Evolutionary conservation across 1,140 invertebrate genomes (phyloP).

Genomic region (Bilobella aurantiaca): DNA sequence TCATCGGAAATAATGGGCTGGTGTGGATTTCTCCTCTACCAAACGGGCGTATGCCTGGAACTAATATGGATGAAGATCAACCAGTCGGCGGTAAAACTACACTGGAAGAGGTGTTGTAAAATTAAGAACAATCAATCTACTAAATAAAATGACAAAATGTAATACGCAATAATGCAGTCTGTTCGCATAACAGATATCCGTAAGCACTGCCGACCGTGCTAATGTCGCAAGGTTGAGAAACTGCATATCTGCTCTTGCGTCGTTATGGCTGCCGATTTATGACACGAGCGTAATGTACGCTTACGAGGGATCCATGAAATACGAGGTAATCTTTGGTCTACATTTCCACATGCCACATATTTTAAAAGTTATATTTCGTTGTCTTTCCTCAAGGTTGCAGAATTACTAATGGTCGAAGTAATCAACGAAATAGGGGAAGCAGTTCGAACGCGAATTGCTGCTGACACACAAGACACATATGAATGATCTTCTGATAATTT

Average conservation of each 20-base stretch:
- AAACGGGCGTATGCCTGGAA: slow-evolving; percentile 36
- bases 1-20: slow-evolving; percentile 93
- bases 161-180: background rate
- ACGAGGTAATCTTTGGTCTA: slow-evolving; percentile 51
- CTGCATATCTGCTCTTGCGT: slow-evolving; percentile 72
- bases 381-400: slow-evolving; percentile 43
- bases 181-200: slow-evolving; percentile 46
- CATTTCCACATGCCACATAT: background rate
- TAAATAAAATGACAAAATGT: background rate
- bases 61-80: slow-evolving; percentile 46
- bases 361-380: background rate
- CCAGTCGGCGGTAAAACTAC: slow-evolving; percentile 68
- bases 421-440: slow-evolving; percentile 58
- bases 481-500: background rate
- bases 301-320: slow-evolving; percentile 79
- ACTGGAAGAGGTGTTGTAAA: slow-evolving; percentile 54
- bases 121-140: no score
- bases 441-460: slow-evolving; percentile 27
- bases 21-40: slow-evolving; percentile 79
- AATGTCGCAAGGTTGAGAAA: slow-evolving; percentile 77
- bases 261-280: slow-evolving; percentile 76
- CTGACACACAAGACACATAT: slow-evolving; percentile 10
- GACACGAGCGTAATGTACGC: slow-evolving; percentile 86
- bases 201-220: slow-evolving; percentile 61
- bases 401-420: slow-evolving; percentile 67